Percentiles rank a stretch among this genome's conserved stretches.
These are phyloP conservation scores for Bombyx mori DNA, from an alignment of 1,140 invertebrate genomes.

Conservation along the genomic window DNA sequence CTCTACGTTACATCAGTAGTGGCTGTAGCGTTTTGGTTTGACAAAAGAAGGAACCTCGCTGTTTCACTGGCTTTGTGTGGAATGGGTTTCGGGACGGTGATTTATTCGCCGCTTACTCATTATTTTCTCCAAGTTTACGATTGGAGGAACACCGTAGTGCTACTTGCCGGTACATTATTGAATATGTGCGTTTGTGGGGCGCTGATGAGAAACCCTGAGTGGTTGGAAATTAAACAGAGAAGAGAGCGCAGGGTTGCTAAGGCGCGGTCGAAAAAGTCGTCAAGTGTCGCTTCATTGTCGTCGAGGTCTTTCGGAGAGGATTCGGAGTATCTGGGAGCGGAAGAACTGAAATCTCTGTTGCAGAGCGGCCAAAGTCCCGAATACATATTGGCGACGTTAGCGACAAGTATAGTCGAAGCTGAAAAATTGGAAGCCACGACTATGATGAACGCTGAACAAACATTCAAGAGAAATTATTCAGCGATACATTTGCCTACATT, in stretches of 20 bases:
- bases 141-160: not conserved
- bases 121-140: not conserved
- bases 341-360: slow-evolving; percentile 46
- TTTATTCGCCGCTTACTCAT: not conserved
- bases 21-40: not conserved
- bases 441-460: slow-evolving; percentile 45
- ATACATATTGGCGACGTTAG: slow-evolving; percentile 47
- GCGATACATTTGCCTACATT: slow-evolving; percentile 53
- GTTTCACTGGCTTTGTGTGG: not conserved
- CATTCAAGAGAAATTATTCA: slow-evolving; percentile 44
- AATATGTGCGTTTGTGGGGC: slow-evolving; percentile 1
- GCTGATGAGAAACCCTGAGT: not conserved
- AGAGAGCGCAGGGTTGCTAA: not conserved
- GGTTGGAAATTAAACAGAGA: not conserved
- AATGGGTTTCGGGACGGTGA: not conserved
- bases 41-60: not conserved
- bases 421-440: slow-evolving; percentile 52
- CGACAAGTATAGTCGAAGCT: slow-evolving; percentile 44
- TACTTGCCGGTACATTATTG: slow-evolving; percentile 3
- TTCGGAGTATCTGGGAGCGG: slow-evolving; percentile 30
- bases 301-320: not conserved
- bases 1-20: not conserved
- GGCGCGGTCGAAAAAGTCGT: not conserved
- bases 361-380: slow-evolving; percentile 54
- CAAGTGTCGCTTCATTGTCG: not conserved